These are phyloP conservation scores for Drosophila trichaetosa DNA, from an alignment of 2,888 invertebrate species.

Conservation along the genomic window DNA sequence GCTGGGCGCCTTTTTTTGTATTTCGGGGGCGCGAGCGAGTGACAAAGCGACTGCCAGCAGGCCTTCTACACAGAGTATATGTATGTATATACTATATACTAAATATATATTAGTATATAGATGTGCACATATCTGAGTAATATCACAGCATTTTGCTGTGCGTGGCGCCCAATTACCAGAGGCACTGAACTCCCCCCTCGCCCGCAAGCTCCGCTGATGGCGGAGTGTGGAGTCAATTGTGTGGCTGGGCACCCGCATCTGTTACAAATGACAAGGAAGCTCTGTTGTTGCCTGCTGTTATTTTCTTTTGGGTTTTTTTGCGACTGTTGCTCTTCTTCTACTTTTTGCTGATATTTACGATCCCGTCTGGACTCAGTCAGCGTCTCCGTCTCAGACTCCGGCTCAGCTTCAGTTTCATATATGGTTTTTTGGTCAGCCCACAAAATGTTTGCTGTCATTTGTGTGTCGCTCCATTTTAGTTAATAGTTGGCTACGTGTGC, in stretches of 20 bases:
- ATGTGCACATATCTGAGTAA: slow-evolving; percentile 24
- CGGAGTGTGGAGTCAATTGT: slow-evolving; percentile 67
- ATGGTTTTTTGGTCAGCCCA: slow-evolving; percentile 33
- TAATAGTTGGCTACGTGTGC: slow-evolving; percentile 77
- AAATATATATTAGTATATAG: slow-evolving; percentile 5
- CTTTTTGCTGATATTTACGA: slow-evolving; percentile 41
- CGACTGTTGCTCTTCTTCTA: slow-evolving; percentile 27
- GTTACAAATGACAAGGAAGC: slow-evolving; percentile 74
- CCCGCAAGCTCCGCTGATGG: neutral
- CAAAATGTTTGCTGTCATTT: slow-evolving; percentile 69
- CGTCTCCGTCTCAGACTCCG: slow-evolving; percentile 5
- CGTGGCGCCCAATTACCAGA: slow-evolving; percentile 58
- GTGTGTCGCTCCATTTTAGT: slow-evolving; percentile 68
- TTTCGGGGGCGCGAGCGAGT: slow-evolving; percentile 7
- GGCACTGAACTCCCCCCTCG: slow-evolving; percentile 16
- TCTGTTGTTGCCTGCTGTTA: slow-evolving; percentile 25
- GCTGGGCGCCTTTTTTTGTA: neutral
- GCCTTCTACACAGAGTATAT: slow-evolving; percentile 23
- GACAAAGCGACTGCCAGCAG: slow-evolving; percentile 45
- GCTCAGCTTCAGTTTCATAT: slow-evolving; percentile 10
- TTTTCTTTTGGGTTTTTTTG: slow-evolving; percentile 4
- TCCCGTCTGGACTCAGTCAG: slow-evolving; percentile 20
- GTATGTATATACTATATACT: slow-evolving; percentile 9
- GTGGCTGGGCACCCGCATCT: slow-evolving; percentile 73
- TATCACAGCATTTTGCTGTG: slow-evolving; percentile 38